Evolutionary conservation across 2,888 invertebrate genomes (phyloP).

Genomic region (Actias luna): DNA sequence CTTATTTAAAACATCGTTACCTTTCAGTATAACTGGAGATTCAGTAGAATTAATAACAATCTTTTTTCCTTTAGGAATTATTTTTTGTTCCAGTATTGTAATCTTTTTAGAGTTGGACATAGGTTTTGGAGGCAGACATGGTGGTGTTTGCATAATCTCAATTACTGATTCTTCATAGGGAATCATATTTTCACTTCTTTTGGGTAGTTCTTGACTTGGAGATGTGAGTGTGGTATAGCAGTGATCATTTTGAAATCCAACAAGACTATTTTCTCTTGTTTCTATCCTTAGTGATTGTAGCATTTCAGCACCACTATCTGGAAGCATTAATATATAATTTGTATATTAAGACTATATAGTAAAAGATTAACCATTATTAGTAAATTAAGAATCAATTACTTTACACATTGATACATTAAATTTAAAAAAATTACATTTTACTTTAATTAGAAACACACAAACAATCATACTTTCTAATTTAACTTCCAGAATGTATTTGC

Average conservation of each 20-base stretch:
- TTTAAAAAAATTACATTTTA: no score
- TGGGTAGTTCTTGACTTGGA: slow-evolving; percentile 77
- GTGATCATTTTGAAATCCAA: slow-evolving; percentile 89
- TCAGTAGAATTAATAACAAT: slow-evolving; percentile 62
- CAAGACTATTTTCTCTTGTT: slow-evolving; percentile 77
- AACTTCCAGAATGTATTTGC: no score
- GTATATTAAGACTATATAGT: no score
- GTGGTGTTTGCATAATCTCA: slow-evolving; percentile 62
- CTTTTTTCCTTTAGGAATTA: slow-evolving; percentile 77
- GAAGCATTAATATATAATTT: slow-evolving; percentile 30
- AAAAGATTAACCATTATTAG: no score
- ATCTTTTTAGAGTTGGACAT: slow-evolving; percentile 73
- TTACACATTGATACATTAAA: no score
- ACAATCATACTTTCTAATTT: no score
- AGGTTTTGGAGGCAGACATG: slow-evolving; percentile 56
- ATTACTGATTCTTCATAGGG: slow-evolving; percentile 70
- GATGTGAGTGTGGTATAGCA: slow-evolving; percentile 89
- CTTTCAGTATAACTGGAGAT: slow-evolving; percentile 60
- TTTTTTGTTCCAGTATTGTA: slow-evolving; percentile 73
- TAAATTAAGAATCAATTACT: no score
- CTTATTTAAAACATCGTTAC: slow-evolving; percentile 67
- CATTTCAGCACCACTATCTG: slow-evolving; percentile 79
- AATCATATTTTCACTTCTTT: slow-evolving; percentile 53
- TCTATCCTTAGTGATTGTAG: slow-evolving; percentile 74
- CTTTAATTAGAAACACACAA: no score